Evolutionary conservation across 2,888 invertebrate genomes (phyloP).

Genomic region (Therioaphis trifolii): DNA sequence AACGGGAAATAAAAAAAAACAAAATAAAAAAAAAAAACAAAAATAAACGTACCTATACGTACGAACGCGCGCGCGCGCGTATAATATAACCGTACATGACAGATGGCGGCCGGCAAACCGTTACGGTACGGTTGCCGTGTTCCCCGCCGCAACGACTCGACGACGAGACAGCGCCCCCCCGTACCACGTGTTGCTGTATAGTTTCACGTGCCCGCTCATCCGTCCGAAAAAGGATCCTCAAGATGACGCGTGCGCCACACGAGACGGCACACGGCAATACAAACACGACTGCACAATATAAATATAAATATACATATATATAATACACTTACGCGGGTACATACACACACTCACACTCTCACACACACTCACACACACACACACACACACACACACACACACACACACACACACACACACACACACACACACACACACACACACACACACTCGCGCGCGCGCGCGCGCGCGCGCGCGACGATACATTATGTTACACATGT

Average conservation of each 20-base stretch:
- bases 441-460: no score
- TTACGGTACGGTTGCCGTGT: slow-evolving; percentile 45
- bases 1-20: not conserved
- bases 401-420: no score
- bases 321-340: not conserved
- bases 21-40: slow-evolving; percentile 11
- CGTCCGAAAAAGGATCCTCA: slow-evolving; percentile 42
- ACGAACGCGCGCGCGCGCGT: not conserved
- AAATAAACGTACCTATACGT: not conserved
- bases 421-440: no score
- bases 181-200: slow-evolving; percentile 39
- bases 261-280: not conserved
- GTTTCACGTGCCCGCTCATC: slow-evolving; percentile 39
- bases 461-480: no score
- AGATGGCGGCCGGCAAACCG: slow-evolving; percentile 54
- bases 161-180: not conserved
- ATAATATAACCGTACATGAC: slow-evolving; percentile 7
- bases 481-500: no score
- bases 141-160: not conserved
- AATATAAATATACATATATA: not conserved
- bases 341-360: not conserved
- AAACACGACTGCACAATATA: not conserved
- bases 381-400: no score
- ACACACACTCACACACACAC: not conserved
- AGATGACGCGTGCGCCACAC: slow-evolving; percentile 36